Conservation (phyloP, 1,140 invertebrate species). For the Ephestia elutella region DNA sequence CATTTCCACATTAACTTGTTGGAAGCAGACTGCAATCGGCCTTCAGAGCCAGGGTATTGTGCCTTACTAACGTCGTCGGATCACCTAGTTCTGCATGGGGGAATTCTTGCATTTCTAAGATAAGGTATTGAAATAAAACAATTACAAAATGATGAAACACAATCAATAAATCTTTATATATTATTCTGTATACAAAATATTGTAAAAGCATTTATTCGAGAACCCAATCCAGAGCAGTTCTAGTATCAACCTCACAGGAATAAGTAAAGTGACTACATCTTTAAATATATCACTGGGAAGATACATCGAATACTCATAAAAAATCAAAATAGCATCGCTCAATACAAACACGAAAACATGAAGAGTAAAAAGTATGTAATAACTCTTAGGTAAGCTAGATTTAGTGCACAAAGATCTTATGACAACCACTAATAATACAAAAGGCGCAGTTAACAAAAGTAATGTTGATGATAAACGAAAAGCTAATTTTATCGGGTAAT, state of each 20-base stretch:
- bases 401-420: constrained; percentile 6
- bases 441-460: background rate
- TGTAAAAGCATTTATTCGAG: background rate
- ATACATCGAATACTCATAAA: background rate
- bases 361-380: background rate
- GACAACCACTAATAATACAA: background rate
- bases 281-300: background rate
- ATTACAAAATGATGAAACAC: no score
- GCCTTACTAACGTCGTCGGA: no score
- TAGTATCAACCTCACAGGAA: background rate
- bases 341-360: background rate
- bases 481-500: background rate
- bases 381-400: background rate
- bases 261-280: background rate
- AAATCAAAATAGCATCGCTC: background rate
- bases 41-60: no score
- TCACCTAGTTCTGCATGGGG: no score
- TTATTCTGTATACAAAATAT: background rate
- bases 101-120: no score
- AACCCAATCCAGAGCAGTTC: background rate
- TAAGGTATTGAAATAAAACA: no score
- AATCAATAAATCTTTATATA: background rate
- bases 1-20: no score
- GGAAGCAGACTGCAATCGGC: no score
- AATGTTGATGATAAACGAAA: constrained; percentile 1